Evolutionary conservation across 92 coral and sea anemone species (phyloP).

Genomic region (Palythoa caribaeorum): DNA sequence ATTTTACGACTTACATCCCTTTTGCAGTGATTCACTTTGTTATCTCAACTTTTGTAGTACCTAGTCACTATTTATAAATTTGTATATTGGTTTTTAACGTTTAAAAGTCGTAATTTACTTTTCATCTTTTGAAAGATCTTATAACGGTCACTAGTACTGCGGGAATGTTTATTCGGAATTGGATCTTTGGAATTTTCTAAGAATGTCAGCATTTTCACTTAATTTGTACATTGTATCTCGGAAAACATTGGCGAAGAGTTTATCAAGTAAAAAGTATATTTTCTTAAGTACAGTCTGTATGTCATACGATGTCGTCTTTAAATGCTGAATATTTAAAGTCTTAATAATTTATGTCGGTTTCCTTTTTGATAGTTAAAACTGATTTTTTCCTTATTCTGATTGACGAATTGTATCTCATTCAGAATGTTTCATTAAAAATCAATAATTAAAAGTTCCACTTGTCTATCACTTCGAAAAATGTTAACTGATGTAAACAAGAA

Average conservation of each 20-base stretch:
- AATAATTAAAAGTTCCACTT: not conserved
- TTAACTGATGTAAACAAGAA: no score
- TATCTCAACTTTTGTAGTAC: not conserved
- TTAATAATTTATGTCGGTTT: slow-evolving; percentile 10
- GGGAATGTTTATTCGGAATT: no score
- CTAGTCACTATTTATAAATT: not conserved
- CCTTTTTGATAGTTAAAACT: not conserved
- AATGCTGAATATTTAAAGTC: not conserved
- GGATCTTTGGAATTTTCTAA: not conserved
- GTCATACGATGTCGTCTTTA: not conserved
- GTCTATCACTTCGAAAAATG: not conserved
- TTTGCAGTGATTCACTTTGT: not conserved
- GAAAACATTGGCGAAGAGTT: not conserved
- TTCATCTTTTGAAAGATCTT: not conserved
- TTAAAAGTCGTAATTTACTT: not conserved
- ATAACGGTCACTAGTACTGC: not conserved
- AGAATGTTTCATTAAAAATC: not conserved
- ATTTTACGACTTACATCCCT: not conserved
- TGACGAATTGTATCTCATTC: not conserved
- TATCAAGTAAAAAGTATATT: not conserved
- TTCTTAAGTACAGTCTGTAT: not conserved
- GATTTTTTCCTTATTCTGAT: not conserved
- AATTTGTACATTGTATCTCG: not conserved
- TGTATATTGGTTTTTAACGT: not conserved
- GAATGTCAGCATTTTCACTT: not conserved